Evolutionary conservation across 2,113 vertebrate species (phyloP).

Genomic region (Balaenoptera acutorostrata): DNA sequence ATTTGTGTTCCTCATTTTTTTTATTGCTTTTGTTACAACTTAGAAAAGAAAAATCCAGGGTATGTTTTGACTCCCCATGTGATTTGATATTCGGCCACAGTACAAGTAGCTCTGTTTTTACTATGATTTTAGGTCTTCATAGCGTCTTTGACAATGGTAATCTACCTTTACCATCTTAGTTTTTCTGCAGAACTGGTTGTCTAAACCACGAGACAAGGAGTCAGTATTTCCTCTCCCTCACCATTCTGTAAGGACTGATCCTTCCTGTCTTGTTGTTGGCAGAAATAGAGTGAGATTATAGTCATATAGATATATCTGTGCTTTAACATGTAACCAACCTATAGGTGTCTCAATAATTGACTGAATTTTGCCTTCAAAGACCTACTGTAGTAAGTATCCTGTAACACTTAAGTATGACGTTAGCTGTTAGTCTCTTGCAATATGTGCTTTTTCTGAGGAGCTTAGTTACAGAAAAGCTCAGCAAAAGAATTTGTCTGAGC

Average conservation of each 20-base stretch:
- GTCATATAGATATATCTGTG: not conserved
- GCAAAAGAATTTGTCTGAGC: conserved; percentile 20
- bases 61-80: not conserved
- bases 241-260: not conserved
- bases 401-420: conserved; percentile 26
- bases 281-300: not conserved
- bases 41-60: not conserved
- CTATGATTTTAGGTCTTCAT: not conserved
- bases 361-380: conserved; percentile 23
- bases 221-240: conserved; percentile 10
- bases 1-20: not conserved
- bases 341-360: not conserved
- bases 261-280: not conserved
- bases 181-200: conserved; percentile 8
- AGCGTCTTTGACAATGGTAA: not conserved
- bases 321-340: not conserved
- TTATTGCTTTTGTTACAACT: conserved; percentile 18
- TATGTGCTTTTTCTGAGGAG: conserved; percentile 29
- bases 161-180: not conserved
- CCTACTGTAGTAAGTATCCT: not conserved
- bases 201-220: not conserved
- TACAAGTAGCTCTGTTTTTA: not conserved
- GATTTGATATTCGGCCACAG: not conserved
- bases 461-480: conserved; percentile 1
- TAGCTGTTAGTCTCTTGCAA: conserved; percentile 16